phyloP scores from a whole-genome alignment of 2,113 vertebrate genomes.

The Callaeas wilsoni region DNA sequence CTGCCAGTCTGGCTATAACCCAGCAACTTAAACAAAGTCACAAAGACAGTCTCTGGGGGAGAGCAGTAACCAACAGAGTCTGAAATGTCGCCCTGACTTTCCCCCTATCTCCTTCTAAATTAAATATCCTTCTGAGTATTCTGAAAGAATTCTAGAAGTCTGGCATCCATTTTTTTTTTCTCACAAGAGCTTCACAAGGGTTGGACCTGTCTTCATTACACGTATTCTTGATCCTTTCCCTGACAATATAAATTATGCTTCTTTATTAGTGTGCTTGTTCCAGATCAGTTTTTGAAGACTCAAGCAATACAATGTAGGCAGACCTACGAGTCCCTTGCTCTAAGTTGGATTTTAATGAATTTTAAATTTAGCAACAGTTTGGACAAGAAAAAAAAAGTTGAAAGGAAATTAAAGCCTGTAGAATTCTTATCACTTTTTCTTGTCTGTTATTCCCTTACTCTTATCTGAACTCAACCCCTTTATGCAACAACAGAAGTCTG shows the following conservation, averaged over 20 bases:
- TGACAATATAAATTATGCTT: background rate
- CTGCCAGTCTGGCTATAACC: background rate
- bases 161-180: background rate
- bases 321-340: background rate
- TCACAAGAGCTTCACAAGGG: background rate
- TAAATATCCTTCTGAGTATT: background rate
- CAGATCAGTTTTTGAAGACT: slow-evolving; percentile 32
- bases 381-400: slow-evolving; percentile 12
- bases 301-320: background rate
- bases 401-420: slow-evolving; percentile 74
- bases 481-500: background rate
- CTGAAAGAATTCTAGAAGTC: background rate
- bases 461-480: slow-evolving; percentile 45
- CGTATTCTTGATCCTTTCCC: background rate
- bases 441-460: slow-evolving; percentile 39
- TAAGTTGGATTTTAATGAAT: slow-evolving; percentile 26
- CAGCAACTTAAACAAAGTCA: background rate
- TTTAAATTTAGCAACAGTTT: slow-evolving; percentile 63
- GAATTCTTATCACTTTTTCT: slow-evolving; percentile 63
- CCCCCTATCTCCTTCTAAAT: background rate
- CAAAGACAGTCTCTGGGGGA: background rate
- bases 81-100: background rate
- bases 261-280: background rate
- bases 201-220: background rate
- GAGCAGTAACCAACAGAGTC: background rate